Base-by-base conservation (phyloP, 2,797 vertebrate genomes). In the Atherinosoma microstoma region DNA sequence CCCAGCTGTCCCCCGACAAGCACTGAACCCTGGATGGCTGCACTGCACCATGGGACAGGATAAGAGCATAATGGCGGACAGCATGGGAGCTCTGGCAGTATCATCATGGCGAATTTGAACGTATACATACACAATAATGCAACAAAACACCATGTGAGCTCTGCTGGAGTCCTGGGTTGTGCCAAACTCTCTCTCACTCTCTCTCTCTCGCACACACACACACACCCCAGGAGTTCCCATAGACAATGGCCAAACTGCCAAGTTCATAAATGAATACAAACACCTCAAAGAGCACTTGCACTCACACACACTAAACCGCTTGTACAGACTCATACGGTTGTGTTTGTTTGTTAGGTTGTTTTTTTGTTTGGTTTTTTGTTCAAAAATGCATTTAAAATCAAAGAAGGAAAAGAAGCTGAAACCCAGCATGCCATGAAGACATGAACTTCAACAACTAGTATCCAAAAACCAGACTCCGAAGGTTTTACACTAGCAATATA, bases 1-100 rank as follows among this genome's bases (percentile, higher is more conserved):
- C 82, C 78, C 83, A 90, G 84, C 87, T 86, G 88, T 81, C 86
- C 73, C 70, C n/a, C 30, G 6, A 78, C 77, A 75, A 86, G 74
- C 79, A 66, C 75, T 80, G 83, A 87, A 89, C 77, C 85, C 83
- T 89, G 82, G 78, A 89, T 76, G 86, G 86, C 34, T 81, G 85
- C 82, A 79, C 70, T 78, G 73, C 89, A 87, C 86, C 87, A 87
- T 88, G 84, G 85, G 92, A 91, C 85, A 84, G 85, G 90, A 91
- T 89, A 89, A 88, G 79, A 85, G 79, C 87, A 91, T 89, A 91
- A 91, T 91, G 79, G 86, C 73, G 70, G 83, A 86, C 87, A 87
- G 86, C 86, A 83, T 84, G 88, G 83, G 83, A 82, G 73, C 85
- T 62, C 83, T 86, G 88, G 86, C 87, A 85, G 82, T 80, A 77